phyloP scores from a whole-genome alignment of 2,888 invertebrate species.

The Cheilosia pagana region DNA sequence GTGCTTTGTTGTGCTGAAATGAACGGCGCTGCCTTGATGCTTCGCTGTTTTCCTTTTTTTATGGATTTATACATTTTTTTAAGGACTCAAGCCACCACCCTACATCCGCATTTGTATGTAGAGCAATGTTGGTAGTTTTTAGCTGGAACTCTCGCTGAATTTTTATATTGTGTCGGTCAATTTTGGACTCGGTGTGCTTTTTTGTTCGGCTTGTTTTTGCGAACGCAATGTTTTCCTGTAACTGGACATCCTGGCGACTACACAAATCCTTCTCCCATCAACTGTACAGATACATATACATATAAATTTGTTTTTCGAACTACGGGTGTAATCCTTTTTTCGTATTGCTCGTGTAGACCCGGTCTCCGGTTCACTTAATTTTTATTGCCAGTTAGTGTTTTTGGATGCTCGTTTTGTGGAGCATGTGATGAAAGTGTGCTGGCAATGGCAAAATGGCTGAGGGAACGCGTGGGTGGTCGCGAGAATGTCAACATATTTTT shows the following conservation, averaged over 20 bases:
- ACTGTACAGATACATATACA: conserved; percentile 42
- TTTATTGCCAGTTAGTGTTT: conserved; percentile 74
- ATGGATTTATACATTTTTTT: conserved; percentile 16
- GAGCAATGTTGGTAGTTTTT: conserved; percentile 64
- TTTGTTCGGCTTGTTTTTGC: conserved; percentile 19
- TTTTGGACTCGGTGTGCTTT: conserved; percentile 52
- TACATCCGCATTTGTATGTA: conserved; percentile 59
- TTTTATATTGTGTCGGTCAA: conserved; percentile 70
- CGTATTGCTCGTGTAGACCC: conserved; percentile 13
- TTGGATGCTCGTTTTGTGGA: conserved; percentile 74
- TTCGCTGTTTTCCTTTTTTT: conserved; percentile 24
- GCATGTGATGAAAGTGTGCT: conserved; percentile 72
- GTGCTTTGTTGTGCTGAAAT: conserved; percentile 54
- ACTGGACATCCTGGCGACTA: conserved; percentile 73
- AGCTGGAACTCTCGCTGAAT: conserved; percentile 31
- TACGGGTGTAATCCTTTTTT: conserved; percentile 60
- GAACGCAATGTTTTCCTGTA: conserved; percentile 64
- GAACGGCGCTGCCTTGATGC: conserved; percentile 35
- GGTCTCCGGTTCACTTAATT: conserved; percentile 69
- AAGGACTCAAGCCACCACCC: conserved; percentile 24
- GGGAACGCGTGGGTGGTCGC: conserved; percentile 48
- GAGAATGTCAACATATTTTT: conserved; percentile 70
- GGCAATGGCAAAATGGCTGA: conserved; percentile 38
- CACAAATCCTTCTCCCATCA: conserved; percentile 66
- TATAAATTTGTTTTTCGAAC: conserved; percentile 62